Base-by-base conservation (phyloP, 64 coral and sea anemone species). In the Acropora tenuis region DNA sequence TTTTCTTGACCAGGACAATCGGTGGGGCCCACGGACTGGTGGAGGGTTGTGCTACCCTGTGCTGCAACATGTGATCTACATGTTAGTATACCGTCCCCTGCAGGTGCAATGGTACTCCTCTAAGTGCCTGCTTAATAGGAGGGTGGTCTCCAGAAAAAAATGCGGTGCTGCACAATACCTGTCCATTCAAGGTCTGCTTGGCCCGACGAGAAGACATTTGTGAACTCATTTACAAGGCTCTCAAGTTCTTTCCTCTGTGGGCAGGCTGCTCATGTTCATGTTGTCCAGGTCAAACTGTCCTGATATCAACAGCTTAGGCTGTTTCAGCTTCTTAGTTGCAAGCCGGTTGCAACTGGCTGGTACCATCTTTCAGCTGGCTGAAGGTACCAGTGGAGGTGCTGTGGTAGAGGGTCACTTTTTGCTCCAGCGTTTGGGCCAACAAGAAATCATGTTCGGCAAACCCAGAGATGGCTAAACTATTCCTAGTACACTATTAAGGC, bases 51-150 rank as follows among this genome's bases (percentile, higher is more conserved):
- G 89, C 65, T 9, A 80, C 41, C 12, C 71, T 47, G 6, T 61
- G 20, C 41, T 89, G 42, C 47, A 58, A 76, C 86, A 84, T 89
- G 20, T 78, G 82, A 10, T 76, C 19, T 1, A 86, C 17, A 43
- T 75, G 72, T 47, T 86, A 13, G 67, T 18, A 45, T 16, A 74
- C 86, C 17, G 48, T 58, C 10, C 67, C 42, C 52, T 55, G 52
- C 18, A 77, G 71, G 50, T 73, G 4, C 55, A 82, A 4, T 30
- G 92, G 92, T 41, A 94, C 42, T 18, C 86, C 19, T 5, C 92
- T 77, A 7, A 69, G 78, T 11, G 48, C 13, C 67, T 94, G 92
- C 61, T 77, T 83, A 8, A 89, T 83, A 0, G 79, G 92, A n/a
- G 6, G 17, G 50, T 20, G 1, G 69, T 77, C 19, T 12, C 92